phyloP scores from a whole-genome alignment of 2,888 invertebrate genomes.

The Bombylius discolor region DNA sequence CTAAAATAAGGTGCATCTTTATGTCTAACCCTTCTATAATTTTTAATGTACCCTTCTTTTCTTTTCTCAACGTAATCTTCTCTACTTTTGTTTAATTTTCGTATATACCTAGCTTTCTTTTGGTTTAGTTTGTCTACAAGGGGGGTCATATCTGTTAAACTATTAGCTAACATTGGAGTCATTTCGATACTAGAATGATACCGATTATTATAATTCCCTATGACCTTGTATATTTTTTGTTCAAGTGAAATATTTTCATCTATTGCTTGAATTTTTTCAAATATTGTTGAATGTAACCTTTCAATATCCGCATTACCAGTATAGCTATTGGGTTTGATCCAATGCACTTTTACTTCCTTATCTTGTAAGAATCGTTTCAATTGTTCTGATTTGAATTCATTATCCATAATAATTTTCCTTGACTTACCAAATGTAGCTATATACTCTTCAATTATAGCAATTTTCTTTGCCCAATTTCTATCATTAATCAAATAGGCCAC shows the following conservation, averaged over 20 bases:
- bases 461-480: not conserved
- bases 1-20: not conserved
- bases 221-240: slow-evolving; percentile 2
- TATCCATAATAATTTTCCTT: slow-evolving; percentile 2
- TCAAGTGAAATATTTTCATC: not conserved
- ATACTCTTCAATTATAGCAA: not conserved
- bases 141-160: not conserved
- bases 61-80: not conserved
- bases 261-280: slow-evolving; percentile 8
- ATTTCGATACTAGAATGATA: slow-evolving; percentile 3
- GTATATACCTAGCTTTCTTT: not conserved
- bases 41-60: not conserved
- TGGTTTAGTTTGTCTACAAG: not conserved
- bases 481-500: not conserved
- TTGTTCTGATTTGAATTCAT: slow-evolving; percentile 2
- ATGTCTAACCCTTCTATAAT: not conserved
- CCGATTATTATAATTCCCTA: slow-evolving; percentile 7
- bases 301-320: not conserved
- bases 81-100: not conserved
- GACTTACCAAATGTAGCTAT: not conserved
- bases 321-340: slow-evolving; percentile 3
- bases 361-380: not conserved
- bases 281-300: slow-evolving; percentile 4
- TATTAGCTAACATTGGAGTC: slow-evolving; percentile 3
- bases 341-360: not conserved